A percentile compares a stretch with the other conserved stretches of the same genome.
Conservation (phyloP, 2,888 invertebrate species). For the Hermaeophaga mercurialis region DNA sequence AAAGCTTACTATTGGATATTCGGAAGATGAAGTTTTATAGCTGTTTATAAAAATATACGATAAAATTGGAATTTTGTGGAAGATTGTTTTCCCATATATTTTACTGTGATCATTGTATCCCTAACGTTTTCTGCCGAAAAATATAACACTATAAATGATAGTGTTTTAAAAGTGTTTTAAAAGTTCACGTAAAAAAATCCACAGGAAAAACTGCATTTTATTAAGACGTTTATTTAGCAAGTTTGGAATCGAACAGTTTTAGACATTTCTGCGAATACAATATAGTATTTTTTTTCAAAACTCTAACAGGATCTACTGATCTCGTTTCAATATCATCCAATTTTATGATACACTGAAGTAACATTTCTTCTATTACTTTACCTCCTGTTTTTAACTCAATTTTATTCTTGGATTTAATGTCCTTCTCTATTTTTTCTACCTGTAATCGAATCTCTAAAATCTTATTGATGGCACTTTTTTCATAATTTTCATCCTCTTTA, state of each 20-base stretch:
- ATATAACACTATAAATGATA: too few relatives aligned
- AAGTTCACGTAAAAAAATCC: too few relatives aligned
- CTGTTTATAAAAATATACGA: conserved; percentile 3
- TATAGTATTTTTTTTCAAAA: conserved; percentile 7
- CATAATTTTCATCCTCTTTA: not conserved
- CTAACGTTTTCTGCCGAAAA: too few relatives aligned
- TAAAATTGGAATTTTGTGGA: not conserved
- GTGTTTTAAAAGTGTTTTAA: too few relatives aligned
- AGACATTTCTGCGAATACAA: conserved; percentile 16
- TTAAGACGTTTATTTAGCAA: too few relatives aligned
- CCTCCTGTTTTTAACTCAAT: not conserved
- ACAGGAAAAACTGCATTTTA: too few relatives aligned
- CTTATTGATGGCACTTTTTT: not conserved
- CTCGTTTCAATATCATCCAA: conserved; percentile 14
- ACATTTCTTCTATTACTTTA: conserved; percentile 13
- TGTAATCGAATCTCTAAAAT: conserved; percentile 1
- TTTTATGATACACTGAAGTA: conserved; percentile 4
- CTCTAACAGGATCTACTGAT: not conserved
- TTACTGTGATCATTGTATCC: too few relatives aligned
- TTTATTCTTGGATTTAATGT: conserved; percentile 1
- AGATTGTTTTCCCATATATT: conserved; percentile 3
- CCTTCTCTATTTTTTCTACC: conserved; percentile 3
- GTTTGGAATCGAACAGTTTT: conserved; percentile 14
- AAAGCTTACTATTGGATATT: conserved; percentile 15
- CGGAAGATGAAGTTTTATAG: conserved; percentile 11